Base-by-base conservation (phyloP, 2,888 invertebrate species). In the Leucophora obtusa region DNA sequence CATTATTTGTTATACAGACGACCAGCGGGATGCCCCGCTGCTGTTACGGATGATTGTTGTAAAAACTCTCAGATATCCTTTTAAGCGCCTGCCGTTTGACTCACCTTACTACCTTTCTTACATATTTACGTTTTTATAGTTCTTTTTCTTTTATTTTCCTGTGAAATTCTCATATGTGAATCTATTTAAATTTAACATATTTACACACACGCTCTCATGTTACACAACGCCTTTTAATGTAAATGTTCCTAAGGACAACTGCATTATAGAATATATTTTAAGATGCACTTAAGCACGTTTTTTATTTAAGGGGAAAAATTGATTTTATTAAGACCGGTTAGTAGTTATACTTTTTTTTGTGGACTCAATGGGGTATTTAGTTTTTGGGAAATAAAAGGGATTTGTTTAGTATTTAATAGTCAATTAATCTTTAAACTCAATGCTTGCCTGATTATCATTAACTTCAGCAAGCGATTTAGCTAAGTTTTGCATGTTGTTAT, bases 21-120 rank as follows among this genome's bases (percentile, higher is more conserved):
- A 81, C 76, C 80, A 81, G 80, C 80, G 76, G 76, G 80, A 81
- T 69, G 76, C 76, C 60, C 60, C 66, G 66, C 66, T 78, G 66
- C 77, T 66, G 66, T 71, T 71, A 50, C 63, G 24, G 59, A 11
- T 47, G 43, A 47, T 38, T 47, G 43, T n/a, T 47, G 14, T 47
- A 56, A 51, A 59, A 35, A 43, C 51, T 78, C 56, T 54, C 70
- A 65, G 54, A 79, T 71, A 75, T 75, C 79, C 79, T 80, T 76
- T 60, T 63, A 75, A 79, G 66, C 62, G 76, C 80, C 76, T 62
- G 80, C 68, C 80, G 72, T 76, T 80, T 76, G 80, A 80, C 80
- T 80, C 68, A 76, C 75, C 71, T 80, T 56, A 63, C 58, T 18
- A 33, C 21, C 33, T 38, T 33, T 28, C 28, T 54, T 54, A 54